Percentiles rank a stretch among this genome's conserved stretches.
phyloP scores from a whole-genome alignment of 92 coral and sea anemone species.

The Bergia sp. region DNA sequence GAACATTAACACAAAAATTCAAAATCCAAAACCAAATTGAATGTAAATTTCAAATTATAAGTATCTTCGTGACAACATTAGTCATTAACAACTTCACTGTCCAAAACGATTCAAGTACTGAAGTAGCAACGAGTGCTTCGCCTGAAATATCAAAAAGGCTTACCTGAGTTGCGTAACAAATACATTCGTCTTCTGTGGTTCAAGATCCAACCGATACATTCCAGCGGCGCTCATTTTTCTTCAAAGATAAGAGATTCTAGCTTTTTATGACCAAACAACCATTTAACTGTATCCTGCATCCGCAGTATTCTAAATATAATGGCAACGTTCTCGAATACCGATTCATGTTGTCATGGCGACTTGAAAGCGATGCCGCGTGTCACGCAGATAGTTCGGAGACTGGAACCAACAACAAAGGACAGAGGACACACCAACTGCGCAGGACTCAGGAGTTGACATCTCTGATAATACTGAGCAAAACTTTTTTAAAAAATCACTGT shows the following conservation, averaged over 20 bases:
- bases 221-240: constrained; percentile 33
- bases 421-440: no score
- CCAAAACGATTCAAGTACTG: not conserved
- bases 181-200: constrained; percentile 83
- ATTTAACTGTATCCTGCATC: constrained; percentile 53
- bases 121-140: not conserved
- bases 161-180: constrained; percentile 96
- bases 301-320: constrained; percentile 48
- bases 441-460: no score
- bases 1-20: not conserved
- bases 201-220: constrained; percentile 73
- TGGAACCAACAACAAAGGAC: constrained; percentile 34
- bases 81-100: not conserved
- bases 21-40: not conserved
- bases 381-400: not conserved
- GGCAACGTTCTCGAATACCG: constrained; percentile 43
- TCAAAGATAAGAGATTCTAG: not conserved
- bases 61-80: not conserved
- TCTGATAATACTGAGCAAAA: not conserved
- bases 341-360: constrained; percentile 59
- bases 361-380: not conserved
- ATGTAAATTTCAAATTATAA: not conserved
- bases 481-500: not conserved
- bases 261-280: constrained; percentile 32
- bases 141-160: not conserved